Conservation (phyloP, 1,140 invertebrate species). For the Himalopsyche phryganea region DNA sequence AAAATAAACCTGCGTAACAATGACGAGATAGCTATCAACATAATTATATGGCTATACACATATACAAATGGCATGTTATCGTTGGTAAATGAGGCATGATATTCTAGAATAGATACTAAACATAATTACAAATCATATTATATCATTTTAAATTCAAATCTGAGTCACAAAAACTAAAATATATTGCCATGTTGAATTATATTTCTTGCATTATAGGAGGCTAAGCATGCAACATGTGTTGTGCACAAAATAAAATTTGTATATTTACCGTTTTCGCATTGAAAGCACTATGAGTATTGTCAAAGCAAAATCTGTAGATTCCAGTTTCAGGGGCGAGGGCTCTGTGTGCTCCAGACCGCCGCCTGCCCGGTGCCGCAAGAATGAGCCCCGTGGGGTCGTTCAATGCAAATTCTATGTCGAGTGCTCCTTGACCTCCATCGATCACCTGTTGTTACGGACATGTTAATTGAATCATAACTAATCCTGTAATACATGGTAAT, state of each 20-base stretch:
- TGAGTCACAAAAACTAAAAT: neutral
- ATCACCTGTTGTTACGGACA: slow-evolving; percentile 69
- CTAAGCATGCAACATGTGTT: too few relatives aligned
- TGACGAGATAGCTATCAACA: neutral
- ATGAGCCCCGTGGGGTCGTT: slow-evolving; percentile 61
- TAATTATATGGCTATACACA: neutral
- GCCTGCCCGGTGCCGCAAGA: slow-evolving; percentile 65
- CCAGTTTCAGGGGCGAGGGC: slow-evolving; percentile 56
- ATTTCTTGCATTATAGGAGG: too few relatives aligned
- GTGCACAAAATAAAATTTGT: too few relatives aligned
- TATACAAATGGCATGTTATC: neutral
- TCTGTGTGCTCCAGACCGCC: slow-evolving; percentile 67
- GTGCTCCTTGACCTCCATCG: slow-evolving; percentile 69
- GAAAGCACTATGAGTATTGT: slow-evolving; percentile 77
- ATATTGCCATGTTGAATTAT: neutral
- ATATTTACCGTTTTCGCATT: slow-evolving; percentile 70
- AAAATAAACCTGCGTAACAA: slow-evolving; percentile 59
- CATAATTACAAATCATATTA: neutral
- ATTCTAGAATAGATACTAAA: neutral
- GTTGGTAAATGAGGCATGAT: neutral
- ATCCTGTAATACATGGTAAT: too few relatives aligned
- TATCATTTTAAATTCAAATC: too few relatives aligned
- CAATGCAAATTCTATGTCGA: slow-evolving; percentile 73
- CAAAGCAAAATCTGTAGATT: slow-evolving; percentile 78
- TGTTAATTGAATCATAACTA: too few relatives aligned